A percentile compares a stretch with the other conserved stretches of the same genome.
Conservation (phyloP, 2,888 invertebrate genomes). For the Rapana venosa region DNA sequence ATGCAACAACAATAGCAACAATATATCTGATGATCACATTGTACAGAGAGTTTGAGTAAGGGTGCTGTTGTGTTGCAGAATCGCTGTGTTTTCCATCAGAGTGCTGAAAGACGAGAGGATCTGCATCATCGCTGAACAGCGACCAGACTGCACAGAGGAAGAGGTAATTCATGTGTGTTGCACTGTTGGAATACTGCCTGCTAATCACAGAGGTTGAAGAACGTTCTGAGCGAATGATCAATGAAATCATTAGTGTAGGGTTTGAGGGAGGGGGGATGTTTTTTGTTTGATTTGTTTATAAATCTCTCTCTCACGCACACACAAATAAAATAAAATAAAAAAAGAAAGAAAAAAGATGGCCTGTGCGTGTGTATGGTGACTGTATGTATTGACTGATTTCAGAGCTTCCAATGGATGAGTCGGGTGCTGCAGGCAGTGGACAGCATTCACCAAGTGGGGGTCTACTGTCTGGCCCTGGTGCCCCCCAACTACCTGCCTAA, state of each 20-base stretch:
- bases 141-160: slow-evolving; percentile 99
- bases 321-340: too few relatives aligned
- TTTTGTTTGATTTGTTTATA: too few relatives aligned
- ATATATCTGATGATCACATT: too few relatives aligned
- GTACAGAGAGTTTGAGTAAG: too few relatives aligned
- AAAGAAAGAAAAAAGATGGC: not conserved
- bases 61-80: slow-evolving; percentile 81
- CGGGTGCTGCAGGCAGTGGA: slow-evolving; percentile 99
- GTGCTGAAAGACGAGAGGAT: slow-evolving; percentile 98
- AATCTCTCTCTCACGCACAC: too few relatives aligned
- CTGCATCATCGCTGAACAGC: slow-evolving; percentile 98
- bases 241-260: too few relatives aligned
- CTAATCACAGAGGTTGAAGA: too few relatives aligned
- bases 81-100: slow-evolving; percentile 97
- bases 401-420: slow-evolving; percentile 99
- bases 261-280: too few relatives aligned
- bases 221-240: too few relatives aligned
- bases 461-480: slow-evolving; percentile 97
- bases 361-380: not conserved
- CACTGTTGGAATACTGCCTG: too few relatives aligned
- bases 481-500: slow-evolving; percentile 92
- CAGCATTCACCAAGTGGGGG: slow-evolving; percentile 98
- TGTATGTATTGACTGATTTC: slow-evolving; percentile 65
- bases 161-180: slow-evolving; percentile 84
- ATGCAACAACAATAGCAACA: too few relatives aligned